Evolutionary conservation across 1,140 invertebrate species (phyloP).

Genomic region (Ylistrum balloti): DNA sequence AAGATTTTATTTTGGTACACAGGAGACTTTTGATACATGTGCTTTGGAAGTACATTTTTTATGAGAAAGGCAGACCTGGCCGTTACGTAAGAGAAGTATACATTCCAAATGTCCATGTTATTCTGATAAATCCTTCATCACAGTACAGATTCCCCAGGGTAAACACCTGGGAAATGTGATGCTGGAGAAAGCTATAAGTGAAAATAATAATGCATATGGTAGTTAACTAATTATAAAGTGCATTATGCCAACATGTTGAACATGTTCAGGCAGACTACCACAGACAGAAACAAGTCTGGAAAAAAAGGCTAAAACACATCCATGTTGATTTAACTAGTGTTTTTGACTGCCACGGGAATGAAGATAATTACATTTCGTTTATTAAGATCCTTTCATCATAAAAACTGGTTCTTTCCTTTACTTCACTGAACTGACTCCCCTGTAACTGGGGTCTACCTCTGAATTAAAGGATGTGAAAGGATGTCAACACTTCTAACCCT

Average conservation of each 20-base stretch:
- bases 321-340: background rate
- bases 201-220: background rate
- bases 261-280: background rate
- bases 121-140: background rate
- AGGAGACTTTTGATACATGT: constrained; percentile 33
- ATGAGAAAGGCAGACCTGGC: constrained; percentile 9
- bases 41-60: constrained; percentile 33
- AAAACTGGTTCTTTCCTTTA: background rate
- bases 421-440: background rate
- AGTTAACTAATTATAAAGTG: background rate
- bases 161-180: background rate
- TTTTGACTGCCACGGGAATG: constrained; percentile 24
- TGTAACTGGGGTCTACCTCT: background rate
- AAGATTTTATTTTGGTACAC: constrained; percentile 35
- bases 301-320: constrained; percentile 15
- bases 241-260: background rate
- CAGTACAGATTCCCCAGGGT: background rate
- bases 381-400: background rate
- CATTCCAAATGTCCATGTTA: constrained; percentile 38
- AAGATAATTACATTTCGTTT: constrained; percentile 18
- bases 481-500: background rate
- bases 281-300: constrained; percentile 10
- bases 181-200: background rate
- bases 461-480: constrained; percentile 25
- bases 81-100: background rate